Evolutionary conservation across 1,140 invertebrate genomes (phyloP).

Genomic region (Metopolophium dirhodum): DNA sequence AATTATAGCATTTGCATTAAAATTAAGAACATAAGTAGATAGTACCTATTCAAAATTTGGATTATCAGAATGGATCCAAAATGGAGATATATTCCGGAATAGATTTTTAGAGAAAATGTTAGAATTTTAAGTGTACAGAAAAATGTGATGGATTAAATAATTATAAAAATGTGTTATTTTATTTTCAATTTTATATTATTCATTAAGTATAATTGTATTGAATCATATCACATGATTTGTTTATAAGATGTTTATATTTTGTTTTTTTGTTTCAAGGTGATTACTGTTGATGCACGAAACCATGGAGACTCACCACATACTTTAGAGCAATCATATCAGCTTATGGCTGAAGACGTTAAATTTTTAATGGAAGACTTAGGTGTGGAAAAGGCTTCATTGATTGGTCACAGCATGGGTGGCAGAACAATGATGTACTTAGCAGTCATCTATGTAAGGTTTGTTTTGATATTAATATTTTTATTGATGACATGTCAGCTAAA

Average conservation of each 20-base stretch:
- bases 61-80: no score
- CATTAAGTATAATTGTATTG: no score
- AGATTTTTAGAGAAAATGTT: not conserved
- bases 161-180: not conserved
- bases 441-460: conserved; percentile 64
- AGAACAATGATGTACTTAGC: conserved; percentile 81
- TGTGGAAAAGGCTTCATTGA: conserved; percentile 70
- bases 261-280: conserved; percentile 67
- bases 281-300: conserved; percentile 85
- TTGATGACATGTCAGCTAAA: conserved; percentile 45
- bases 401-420: conserved; percentile 94
- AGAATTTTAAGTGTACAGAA: not conserved
- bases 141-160: not conserved
- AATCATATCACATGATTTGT: not conserved
- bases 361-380: conserved; percentile 70
- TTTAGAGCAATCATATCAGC: conserved; percentile 72
- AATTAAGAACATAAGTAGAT: no score
- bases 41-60: no score
- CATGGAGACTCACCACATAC: conserved; percentile 89
- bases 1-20: no score
- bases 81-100: no score
- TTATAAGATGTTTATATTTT: not conserved
- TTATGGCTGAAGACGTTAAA: conserved; percentile 77
- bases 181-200: not conserved
- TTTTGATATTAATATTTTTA: conserved; percentile 45